Evolutionary conservation across 2,113 vertebrate species (phyloP).

Genomic region (Apistogramma diplotaenia): DNA sequence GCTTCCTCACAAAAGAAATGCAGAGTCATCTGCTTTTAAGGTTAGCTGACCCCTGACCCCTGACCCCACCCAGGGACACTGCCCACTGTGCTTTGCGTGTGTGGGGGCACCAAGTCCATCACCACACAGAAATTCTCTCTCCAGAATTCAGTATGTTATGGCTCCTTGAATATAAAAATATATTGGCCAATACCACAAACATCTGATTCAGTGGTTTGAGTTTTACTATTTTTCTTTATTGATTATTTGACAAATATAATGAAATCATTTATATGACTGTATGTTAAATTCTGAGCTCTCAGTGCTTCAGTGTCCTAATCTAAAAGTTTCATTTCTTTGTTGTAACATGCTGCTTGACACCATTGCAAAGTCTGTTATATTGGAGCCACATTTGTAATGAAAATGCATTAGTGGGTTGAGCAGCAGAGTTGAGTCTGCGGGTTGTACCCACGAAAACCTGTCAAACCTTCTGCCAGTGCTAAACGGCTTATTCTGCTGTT

Average conservation of each 20-base stretch:
- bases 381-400: no score
- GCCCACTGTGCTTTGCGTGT: neutral
- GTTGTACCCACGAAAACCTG: no score
- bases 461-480: no score
- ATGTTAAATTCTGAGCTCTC: no score
- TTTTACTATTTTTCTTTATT: neutral
- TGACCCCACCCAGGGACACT: slow-evolving; percentile 26
- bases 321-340: no score
- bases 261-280: no score
- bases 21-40: slow-evolving; percentile 28
- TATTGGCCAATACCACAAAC: neutral
- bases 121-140: neutral
- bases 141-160: neutral
- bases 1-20: slow-evolving; percentile 45
- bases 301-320: no score
- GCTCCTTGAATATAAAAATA: neutral
- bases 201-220: rapidly evolving
- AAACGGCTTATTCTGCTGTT: no score
- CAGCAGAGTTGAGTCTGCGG: no score
- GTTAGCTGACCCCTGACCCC: slow-evolving; percentile 53
- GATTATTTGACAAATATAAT: rapidly evolving
- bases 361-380: no score
- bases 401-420: no score
- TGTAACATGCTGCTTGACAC: no score
- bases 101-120: neutral